These are phyloP conservation scores for Euplexia lucipara DNA, from an alignment of 2,888 invertebrate genomes.

Conservation along the genomic window DNA sequence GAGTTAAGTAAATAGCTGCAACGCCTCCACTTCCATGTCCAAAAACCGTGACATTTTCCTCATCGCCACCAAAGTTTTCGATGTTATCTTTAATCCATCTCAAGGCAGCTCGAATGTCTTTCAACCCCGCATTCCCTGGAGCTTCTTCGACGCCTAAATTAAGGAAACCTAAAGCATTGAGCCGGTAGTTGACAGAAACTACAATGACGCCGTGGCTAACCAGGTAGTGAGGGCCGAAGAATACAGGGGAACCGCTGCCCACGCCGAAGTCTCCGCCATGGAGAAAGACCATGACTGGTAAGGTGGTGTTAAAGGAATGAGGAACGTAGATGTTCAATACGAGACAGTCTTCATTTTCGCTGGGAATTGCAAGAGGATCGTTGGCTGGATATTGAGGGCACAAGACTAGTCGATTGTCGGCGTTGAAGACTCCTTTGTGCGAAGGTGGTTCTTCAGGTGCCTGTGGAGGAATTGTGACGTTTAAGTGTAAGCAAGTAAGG, in stretches of 20 bases:
- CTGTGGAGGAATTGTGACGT: slow-evolving; percentile 64
- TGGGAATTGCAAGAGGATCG: slow-evolving; percentile 82
- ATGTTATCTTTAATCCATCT: slow-evolving; percentile 86
- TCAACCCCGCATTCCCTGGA: slow-evolving; percentile 87
- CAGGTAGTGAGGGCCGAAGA: slow-evolving; percentile 87
- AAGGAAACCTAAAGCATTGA: slow-evolving; percentile 87
- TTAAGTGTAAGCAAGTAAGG: not conserved
- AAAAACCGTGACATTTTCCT: slow-evolving; percentile 85
- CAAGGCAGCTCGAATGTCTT: slow-evolving; percentile 86
- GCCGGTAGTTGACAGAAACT: slow-evolving; percentile 88
- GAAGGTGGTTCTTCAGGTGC: slow-evolving; percentile 79
- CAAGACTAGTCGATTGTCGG: slow-evolving; percentile 78
- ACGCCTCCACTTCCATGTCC: slow-evolving; percentile 87
- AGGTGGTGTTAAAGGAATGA: slow-evolving; percentile 69
- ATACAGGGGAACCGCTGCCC: slow-evolving; percentile 83
- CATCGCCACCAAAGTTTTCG: slow-evolving; percentile 80
- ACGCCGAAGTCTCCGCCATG: slow-evolving; percentile 89
- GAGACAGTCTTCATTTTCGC: slow-evolving; percentile 87
- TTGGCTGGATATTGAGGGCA: slow-evolving; percentile 85
- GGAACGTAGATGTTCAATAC: slow-evolving; percentile 86
- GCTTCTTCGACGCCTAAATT: slow-evolving; percentile 83
- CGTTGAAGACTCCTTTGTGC: slow-evolving; percentile 79
- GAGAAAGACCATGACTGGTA: slow-evolving; percentile 86
- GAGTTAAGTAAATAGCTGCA: slow-evolving; percentile 83
- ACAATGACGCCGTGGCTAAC: slow-evolving; percentile 83